Base-by-base conservation (phyloP, 2,797 vertebrate genomes). In the Tauraco hartlaubi region DNA sequence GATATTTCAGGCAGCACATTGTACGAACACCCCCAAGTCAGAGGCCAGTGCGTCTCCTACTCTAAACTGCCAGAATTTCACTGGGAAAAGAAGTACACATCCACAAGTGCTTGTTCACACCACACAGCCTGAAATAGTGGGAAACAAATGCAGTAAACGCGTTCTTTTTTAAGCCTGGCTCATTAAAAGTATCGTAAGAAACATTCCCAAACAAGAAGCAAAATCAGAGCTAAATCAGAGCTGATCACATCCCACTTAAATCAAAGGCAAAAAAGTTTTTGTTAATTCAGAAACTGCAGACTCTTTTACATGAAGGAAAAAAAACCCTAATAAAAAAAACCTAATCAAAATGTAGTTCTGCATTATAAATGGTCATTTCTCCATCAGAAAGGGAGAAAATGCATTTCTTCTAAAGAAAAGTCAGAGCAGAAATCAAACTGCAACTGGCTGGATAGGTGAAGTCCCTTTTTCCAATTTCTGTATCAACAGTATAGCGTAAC, bases 171-270 rank as follows among this genome's bases (percentile, higher is more conserved):
- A 64, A 92, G 75, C 10, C 25, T 46, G 43, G 62, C 41, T 91
- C 51, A 71, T 83, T 88, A 39, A 35, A 90, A 82, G n/a, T 37
- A 77, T 58, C 44, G 0, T 23, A 77, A 80, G 68, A 91, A 84
- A 91, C 63, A 66, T 25, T 75, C 41, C 23, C 51, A 80, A 87
- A 64, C 25, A 83, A 54, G 22, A 94, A 68, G 41, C 13, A 94
- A 94, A 93, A 86, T 94, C 85, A 58, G 72, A 95, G 63, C 28
- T 71, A 94, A 93, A 86, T 94, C 85, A 58, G 72, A 95, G 63
- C 28, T 71, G 74, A 71, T 81, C 59, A 13, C 7, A 19, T 26
- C 39, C 35, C 44, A 59, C 35, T 81, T 80, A 76, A 92, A 80
- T 25, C 37, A 80, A 66, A 82, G 13, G 29, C 19, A 84, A 75